These are phyloP conservation scores for Phengaris arion DNA, from an alignment of 2,888 invertebrate species.

Conservation along the genomic window DNA sequence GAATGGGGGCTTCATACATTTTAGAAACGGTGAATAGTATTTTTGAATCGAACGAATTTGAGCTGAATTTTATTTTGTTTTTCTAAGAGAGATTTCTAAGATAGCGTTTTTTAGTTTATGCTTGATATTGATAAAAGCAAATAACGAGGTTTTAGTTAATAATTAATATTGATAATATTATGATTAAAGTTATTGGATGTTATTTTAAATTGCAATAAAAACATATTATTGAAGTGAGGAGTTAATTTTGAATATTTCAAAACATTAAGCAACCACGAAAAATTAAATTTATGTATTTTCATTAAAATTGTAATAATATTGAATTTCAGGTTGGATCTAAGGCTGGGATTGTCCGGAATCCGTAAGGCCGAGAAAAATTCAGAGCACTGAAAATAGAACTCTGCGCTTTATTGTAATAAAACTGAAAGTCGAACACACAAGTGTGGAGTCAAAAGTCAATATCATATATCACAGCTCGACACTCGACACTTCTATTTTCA, in stretches of 20 bases:
- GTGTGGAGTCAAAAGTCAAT: no score
- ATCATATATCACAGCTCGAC: no score
- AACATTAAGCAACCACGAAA: neutral
- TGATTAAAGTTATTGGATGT: neutral
- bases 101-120: neutral
- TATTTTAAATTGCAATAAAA: neutral
- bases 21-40: slow-evolving; percentile 1
- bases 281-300: neutral
- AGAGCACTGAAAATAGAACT: no score
- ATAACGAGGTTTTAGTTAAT: neutral
- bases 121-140: neutral
- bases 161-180: neutral
- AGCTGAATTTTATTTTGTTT: neutral
- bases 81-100: neutral
- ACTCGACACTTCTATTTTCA: no score
- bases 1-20: neutral
- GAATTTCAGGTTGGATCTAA: neutral
- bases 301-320: neutral
- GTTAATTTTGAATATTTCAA: neutral
- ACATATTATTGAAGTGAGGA: neutral
- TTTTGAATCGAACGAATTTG: neutral
- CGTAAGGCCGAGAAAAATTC: no score
- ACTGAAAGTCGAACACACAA: no score
- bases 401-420: no score
- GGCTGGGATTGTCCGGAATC: no score